Evolutionary conservation across 92 coral and sea anemone species (phyloP).

Genomic region (Bergia puertoricense): DNA sequence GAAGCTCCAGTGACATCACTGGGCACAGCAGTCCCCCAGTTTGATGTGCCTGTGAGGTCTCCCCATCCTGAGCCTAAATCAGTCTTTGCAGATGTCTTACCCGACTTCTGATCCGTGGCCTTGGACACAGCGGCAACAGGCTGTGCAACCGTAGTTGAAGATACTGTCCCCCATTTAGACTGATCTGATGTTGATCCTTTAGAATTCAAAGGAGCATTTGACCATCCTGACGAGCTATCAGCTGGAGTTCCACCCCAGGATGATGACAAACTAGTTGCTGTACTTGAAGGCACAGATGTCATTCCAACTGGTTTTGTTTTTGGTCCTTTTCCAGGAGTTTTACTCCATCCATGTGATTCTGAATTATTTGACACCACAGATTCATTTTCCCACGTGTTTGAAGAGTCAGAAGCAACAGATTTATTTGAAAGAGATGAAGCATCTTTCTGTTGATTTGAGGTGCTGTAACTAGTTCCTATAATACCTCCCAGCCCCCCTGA

Average conservation of each 20-base stretch:
- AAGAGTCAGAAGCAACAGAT: constrained; percentile 47
- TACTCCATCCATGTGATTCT: constrained; percentile 70
- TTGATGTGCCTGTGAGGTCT: constrained; percentile 56
- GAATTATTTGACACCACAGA: constrained; percentile 26
- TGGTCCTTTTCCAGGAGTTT: constrained; percentile 94
- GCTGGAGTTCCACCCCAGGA: constrained; percentile 96
- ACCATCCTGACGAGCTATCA: constrained; percentile 82
- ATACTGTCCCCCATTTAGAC: constrained; percentile 40
- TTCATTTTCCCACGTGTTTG: constrained; percentile 47
- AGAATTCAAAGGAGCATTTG: constrained; percentile 44
- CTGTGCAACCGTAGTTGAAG: constrained; percentile 28
- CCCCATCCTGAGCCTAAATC: constrained; percentile 89
- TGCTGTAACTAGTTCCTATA: constrained; percentile 67
- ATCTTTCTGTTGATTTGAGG: constrained; percentile 49
- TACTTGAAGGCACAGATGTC: constrained; percentile 19
- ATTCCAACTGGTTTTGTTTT: constrained; percentile 62
- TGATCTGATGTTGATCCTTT: constrained; percentile 38
- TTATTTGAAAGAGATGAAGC: constrained; percentile 42
- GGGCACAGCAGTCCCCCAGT: constrained; percentile 57
- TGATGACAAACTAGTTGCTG: constrained; percentile 46
- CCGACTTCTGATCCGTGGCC: constrained; percentile 7
- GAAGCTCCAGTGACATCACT: constrained; percentile 79
- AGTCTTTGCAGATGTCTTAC: constrained; percentile 37
- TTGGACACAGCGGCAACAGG: constrained; percentile 12
- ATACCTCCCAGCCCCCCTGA: constrained; percentile 87